These are phyloP conservation scores for Blastobasis lacticolella DNA, from an alignment of 2,888 invertebrate species.

Conservation along the genomic window DNA sequence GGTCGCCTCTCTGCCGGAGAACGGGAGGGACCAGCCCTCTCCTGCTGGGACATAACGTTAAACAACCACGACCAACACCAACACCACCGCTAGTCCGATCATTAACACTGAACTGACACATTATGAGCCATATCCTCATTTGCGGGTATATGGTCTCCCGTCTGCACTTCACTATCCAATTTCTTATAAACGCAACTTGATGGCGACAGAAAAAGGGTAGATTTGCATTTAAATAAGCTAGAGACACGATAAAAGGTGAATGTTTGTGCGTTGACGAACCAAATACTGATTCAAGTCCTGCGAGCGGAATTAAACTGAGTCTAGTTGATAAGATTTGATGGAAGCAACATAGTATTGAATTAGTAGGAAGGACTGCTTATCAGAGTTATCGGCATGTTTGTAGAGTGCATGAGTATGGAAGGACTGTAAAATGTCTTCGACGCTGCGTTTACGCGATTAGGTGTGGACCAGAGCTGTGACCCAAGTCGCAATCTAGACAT, in stretches of 20 bases:
- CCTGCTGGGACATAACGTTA: slow-evolving; percentile 1
- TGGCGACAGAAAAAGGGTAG: neutral
- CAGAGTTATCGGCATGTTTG: slow-evolving; percentile 60
- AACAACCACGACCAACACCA: slow-evolving; percentile 32
- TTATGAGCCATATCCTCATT: slow-evolving; percentile 49
- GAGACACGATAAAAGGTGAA: neutral
- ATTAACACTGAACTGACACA: slow-evolving; percentile 29
- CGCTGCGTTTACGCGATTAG: no score
- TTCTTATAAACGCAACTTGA: slow-evolving; percentile 32
- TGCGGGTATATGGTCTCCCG: slow-evolving; percentile 5
- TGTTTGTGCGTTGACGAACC: neutral
- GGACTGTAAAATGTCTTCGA: neutral
- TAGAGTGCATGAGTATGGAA: slow-evolving; percentile 22
- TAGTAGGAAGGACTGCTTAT: slow-evolving; percentile 46
- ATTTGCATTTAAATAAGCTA: neutral
- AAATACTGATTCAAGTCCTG: slow-evolving; percentile 6
- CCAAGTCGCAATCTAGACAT: no score
- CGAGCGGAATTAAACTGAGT: slow-evolving; percentile 24
- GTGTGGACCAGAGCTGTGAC: no score
- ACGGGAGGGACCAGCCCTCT: slow-evolving; percentile 36
- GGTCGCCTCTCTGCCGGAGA: slow-evolving; percentile 50
- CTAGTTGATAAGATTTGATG: slow-evolving; percentile 53
- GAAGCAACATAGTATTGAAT: slow-evolving; percentile 35
- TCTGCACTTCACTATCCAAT: slow-evolving; percentile 38
- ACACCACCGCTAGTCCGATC: slow-evolving; percentile 35